Conservation (phyloP, 2,113 vertebrate species). For the Thunnus maccoyii region DNA sequence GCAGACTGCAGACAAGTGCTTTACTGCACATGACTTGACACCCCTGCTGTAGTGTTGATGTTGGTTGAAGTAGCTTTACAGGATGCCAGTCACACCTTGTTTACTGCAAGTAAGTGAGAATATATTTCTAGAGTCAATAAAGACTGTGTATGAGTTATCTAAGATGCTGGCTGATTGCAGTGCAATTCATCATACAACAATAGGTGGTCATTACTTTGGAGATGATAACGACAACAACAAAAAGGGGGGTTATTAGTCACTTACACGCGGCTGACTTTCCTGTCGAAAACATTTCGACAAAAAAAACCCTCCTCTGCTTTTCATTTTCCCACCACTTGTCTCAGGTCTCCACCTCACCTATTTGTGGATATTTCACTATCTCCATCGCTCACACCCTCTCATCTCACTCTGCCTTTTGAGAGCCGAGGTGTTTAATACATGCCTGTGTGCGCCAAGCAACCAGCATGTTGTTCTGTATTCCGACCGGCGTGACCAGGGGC, state of each 20-base stretch:
- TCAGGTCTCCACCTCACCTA: slow-evolving; percentile 3
- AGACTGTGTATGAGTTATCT: slow-evolving; percentile 5
- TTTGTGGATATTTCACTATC: slow-evolving; percentile 3
- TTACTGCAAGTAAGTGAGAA: slow-evolving; percentile 3
- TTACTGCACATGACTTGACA: slow-evolving; percentile 12
- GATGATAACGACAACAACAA: slow-evolving; percentile 4
- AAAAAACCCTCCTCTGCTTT: slow-evolving; percentile 6
- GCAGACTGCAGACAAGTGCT: background rate
- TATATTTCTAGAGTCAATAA: slow-evolving; percentile 24
- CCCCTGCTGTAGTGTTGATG: background rate
- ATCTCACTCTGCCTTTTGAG: slow-evolving; percentile 36
- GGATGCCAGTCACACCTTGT: background rate
- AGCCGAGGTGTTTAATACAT: slow-evolving; percentile 42
- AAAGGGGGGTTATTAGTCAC: slow-evolving; percentile 14
- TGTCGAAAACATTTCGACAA: too few relatives aligned
- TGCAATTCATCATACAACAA: slow-evolving; percentile 13
- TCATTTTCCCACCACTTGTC: slow-evolving; percentile 19
- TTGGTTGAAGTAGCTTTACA: background rate
- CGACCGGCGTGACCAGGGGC: background rate
- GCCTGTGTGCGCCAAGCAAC: slow-evolving; percentile 10
- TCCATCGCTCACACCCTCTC: slow-evolving; percentile 32
- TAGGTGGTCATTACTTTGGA: slow-evolving; percentile 17
- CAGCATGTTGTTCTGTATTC: slow-evolving; percentile 21
- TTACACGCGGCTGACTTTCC: background rate
- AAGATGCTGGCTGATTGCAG: slow-evolving; percentile 1